Percentiles rank a stretch among this genome's conserved stretches.
These are phyloP conservation scores for Helarctos malayanus DNA, from an alignment of 2,797 vertebrate species.

Conservation along the genomic window DNA sequence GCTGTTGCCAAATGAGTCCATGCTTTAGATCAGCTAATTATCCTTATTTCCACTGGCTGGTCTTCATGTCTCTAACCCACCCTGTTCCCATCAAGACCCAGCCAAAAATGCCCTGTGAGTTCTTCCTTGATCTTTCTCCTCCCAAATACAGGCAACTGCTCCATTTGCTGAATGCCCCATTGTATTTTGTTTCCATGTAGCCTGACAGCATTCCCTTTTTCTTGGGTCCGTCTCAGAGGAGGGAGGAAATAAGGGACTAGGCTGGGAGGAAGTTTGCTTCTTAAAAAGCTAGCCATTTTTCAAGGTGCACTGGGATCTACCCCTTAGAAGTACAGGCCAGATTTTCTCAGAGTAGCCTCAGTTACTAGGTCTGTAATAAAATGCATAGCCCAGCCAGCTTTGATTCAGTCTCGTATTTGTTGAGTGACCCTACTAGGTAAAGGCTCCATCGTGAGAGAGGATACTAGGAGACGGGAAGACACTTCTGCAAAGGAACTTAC, in stretches of 20 bases:
- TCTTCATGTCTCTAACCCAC: neutral
- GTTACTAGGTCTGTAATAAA: neutral
- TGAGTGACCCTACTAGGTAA: neutral
- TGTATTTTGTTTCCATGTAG: neutral
- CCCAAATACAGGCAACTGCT: neutral
- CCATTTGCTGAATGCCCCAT: neutral
- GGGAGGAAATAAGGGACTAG: neutral
- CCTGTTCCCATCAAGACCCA: neutral
- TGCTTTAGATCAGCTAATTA: slow-evolving; percentile 22
- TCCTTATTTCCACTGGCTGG: slow-evolving; percentile 35
- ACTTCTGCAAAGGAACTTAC: slow-evolving; percentile 18
- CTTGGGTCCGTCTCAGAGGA: neutral
- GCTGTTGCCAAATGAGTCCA: neutral
- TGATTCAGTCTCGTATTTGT: neutral
- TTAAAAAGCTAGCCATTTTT: slow-evolving; percentile 29
- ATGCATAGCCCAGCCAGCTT: neutral
- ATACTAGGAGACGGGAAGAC: neutral
- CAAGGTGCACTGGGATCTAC: neutral
- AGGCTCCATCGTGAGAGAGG: neutral
- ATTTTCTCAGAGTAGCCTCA: neutral
- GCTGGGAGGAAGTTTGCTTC: neutral
- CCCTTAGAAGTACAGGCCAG: neutral
- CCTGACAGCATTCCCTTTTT: slow-evolving; percentile 34
- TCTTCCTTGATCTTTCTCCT: neutral
- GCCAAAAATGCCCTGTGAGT: neutral